phyloP scores from a whole-genome alignment of 2,888 invertebrate genomes.

The Phortica magna region DNA sequence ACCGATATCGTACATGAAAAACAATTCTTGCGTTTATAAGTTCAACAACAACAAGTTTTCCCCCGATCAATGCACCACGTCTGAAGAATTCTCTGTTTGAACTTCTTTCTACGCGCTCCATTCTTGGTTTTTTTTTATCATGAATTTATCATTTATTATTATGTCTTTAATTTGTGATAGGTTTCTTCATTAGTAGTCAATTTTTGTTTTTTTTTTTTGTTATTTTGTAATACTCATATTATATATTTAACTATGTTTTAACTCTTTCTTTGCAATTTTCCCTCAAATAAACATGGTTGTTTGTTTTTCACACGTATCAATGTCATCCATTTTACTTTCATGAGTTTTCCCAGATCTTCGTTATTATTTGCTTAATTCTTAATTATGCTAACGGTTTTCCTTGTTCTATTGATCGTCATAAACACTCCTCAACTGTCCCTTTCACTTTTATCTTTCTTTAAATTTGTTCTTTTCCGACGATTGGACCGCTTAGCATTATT shows the following conservation, averaged over 20 bases:
- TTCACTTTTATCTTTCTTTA: not conserved
- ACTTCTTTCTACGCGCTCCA: not conserved
- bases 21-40: not conserved
- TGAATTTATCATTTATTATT: not conserved
- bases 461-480: not conserved
- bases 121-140: not conserved
- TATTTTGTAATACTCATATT: constrained; percentile 24
- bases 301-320: not conserved
- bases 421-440: no score
- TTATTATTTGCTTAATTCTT: not conserved
- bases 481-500: not conserved
- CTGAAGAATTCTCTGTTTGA: not conserved
- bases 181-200: constrained; percentile 18
- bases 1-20: not conserved
- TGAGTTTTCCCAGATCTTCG: not conserved
- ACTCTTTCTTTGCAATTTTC: not conserved
- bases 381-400: not conserved
- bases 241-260: constrained; percentile 23
- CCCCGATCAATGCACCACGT: not conserved
- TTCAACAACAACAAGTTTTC: not conserved
- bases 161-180: constrained; percentile 45
- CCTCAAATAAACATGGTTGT: not conserved
- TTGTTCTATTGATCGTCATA: no score
- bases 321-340: not conserved
- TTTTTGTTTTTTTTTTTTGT: not conserved